phyloP scores from a whole-genome alignment of 1,140 invertebrate genomes.

The Chymomyza costata region DNA sequence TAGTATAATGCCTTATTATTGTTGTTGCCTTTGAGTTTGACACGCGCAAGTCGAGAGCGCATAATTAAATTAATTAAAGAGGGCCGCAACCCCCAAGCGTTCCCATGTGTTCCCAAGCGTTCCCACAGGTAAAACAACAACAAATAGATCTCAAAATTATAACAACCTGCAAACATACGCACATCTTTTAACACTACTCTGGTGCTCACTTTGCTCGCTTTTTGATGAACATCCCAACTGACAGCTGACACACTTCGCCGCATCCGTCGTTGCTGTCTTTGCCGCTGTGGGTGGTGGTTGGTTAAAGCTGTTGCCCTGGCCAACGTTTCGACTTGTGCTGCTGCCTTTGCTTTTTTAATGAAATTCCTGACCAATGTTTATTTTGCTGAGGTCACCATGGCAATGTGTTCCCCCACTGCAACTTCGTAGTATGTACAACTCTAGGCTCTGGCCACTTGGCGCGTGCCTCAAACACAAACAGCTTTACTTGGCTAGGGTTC shows the following conservation, averaged over 20 bases:
- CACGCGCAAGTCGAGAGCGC: constrained; percentile 60
- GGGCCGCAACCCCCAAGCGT: background rate
- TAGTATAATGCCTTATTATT: constrained; percentile 56
- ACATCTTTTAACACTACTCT: constrained; percentile 16
- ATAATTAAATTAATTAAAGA: constrained; percentile 72
- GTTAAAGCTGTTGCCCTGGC: constrained; percentile 25
- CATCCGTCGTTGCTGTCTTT: background rate
- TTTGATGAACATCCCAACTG: constrained; percentile 61
- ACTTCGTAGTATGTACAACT: constrained; percentile 24
- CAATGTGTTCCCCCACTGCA: constrained; percentile 30
- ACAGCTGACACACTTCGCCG: constrained; percentile 64
- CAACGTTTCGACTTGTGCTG: constrained; percentile 25
- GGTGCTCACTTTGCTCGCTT: constrained; percentile 6
- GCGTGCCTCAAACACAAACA: constrained; percentile 61
- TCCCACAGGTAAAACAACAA: constrained; percentile 57
- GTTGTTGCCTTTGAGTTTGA: constrained; percentile 47
- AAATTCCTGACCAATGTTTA: constrained; percentile 70
- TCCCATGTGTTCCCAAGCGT: constrained; percentile 4
- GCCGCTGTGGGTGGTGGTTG: constrained; percentile 9
- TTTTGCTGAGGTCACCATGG: constrained; percentile 60
- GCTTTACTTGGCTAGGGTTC: constrained; percentile 1
- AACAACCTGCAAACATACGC: constrained; percentile 10
- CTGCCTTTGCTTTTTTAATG: too few relatives aligned
- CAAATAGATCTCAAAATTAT: background rate
- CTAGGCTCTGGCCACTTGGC: too few relatives aligned